These are phyloP conservation scores for Neofelis nebulosa DNA, from an alignment of 2,113 vertebrate species.

Conservation along the genomic window DNA sequence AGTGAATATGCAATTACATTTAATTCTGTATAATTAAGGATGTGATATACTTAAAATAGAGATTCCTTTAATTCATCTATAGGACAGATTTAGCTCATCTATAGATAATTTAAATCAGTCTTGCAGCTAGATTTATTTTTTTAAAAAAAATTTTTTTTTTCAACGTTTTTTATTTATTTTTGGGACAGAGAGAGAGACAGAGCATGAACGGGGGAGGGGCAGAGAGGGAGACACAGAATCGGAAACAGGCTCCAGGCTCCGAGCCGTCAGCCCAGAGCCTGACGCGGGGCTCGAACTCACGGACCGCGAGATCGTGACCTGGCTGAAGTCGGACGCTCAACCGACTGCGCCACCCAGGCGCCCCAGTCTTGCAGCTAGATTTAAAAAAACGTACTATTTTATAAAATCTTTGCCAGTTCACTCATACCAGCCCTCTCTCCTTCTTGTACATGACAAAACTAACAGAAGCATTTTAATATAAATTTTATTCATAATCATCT, in stretches of 20 bases:
- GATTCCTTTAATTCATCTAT: slow-evolving; percentile 73
- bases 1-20: slow-evolving; percentile 73
- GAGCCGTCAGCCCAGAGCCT: no score
- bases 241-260: no score
- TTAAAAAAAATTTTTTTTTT: no score
- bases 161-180: no score
- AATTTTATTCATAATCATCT: background rate
- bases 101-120: slow-evolving; percentile 72
- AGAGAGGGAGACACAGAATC: no score
- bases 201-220: no score
- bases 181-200: no score
- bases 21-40: slow-evolving; percentile 75
- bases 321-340: no score
- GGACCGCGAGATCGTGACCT: no score
- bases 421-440: background rate
- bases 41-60: slow-evolving; percentile 74
- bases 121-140: slow-evolving; percentile 46
- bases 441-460: background rate
- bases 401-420: slow-evolving; percentile 43
- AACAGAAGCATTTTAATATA: background rate
- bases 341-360: no score
- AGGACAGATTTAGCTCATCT: slow-evolving; percentile 72
- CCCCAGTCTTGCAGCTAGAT: slow-evolving; percentile 43
- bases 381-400: slow-evolving; percentile 36
- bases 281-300: no score